Evolutionary conservation across 2,797 vertebrate species (phyloP).

Genomic region (Phyllotis vaccarum): DNA sequence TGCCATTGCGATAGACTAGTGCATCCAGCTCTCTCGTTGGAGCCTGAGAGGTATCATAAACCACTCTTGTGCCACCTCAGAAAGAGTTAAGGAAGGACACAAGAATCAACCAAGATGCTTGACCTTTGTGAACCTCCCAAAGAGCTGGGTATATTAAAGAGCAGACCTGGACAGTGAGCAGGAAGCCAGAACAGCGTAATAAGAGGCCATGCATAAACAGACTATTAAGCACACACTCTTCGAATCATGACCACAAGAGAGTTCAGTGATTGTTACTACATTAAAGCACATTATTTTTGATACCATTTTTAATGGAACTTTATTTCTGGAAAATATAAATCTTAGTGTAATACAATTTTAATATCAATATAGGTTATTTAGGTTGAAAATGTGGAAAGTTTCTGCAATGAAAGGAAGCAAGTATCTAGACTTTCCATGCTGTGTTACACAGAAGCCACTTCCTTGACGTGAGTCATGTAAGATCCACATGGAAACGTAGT

Average conservation of each 20-base stretch:
- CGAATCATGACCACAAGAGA: background rate
- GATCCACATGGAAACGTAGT: background rate
- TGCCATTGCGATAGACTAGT: slow-evolving; percentile 9
- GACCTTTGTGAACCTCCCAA: background rate
- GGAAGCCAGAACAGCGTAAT: background rate
- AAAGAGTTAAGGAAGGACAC: background rate
- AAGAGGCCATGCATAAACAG: background rate
- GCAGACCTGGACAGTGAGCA: background rate
- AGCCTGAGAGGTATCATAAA: background rate
- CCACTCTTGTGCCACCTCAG: background rate
- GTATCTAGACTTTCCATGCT: background rate
- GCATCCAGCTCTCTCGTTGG: background rate
- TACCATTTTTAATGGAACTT: background rate
- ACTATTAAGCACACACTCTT: background rate
- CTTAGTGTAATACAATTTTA: background rate
- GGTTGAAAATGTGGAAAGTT: background rate
- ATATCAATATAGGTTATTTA: slow-evolving; percentile 35
- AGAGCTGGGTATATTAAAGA: background rate
- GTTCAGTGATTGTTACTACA: background rate
- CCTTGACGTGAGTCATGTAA: background rate
- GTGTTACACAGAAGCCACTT: background rate
- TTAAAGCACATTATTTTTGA: background rate
- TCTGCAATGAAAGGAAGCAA: background rate
- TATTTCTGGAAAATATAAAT: slow-evolving; percentile 35
- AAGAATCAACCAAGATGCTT: background rate